phyloP scores from a whole-genome alignment of 2,797 vertebrate species.

The Gadopsis marmoratus region DNA sequence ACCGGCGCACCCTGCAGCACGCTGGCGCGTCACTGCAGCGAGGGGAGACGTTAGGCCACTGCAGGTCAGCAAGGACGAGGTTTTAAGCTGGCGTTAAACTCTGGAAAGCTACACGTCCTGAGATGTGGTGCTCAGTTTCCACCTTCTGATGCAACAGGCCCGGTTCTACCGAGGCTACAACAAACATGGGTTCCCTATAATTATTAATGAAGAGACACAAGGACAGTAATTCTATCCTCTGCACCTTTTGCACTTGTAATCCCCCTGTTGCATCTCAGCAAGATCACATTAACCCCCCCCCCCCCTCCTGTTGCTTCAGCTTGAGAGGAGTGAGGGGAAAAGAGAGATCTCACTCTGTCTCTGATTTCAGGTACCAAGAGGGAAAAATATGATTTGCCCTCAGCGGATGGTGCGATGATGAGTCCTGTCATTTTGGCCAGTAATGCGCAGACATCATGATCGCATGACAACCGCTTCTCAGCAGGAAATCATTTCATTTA shows the following conservation, averaged over 20 bases:
- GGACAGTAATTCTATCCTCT: no score
- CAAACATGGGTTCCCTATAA: no score
- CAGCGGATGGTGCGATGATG: not conserved
- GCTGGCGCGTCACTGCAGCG: no score
- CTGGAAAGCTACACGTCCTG: no score
- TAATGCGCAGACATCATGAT: not conserved
- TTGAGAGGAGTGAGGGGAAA: not conserved
- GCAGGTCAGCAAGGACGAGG: no score
- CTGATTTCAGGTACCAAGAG: conserved; percentile 11
- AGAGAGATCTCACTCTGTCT: conserved; percentile 41
- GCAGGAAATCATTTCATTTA: not conserved
- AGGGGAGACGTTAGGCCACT: no score
- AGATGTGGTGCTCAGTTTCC: no score
- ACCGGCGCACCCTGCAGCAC: no score
- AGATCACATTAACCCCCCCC: conserved; percentile 11
- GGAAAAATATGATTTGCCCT: not conserved
- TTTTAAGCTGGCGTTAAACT: no score
- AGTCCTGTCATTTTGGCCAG: not conserved
- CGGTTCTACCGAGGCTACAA: not conserved
- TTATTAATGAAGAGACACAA: no score
- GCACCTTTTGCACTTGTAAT: not conserved
- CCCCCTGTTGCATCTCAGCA: not conserved
- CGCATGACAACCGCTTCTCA: not conserved
- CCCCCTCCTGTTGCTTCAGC: not conserved
- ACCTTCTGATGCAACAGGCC: not conserved